Conservation (phyloP, 2,888 invertebrate species). For the Tetragonisca angustula region DNA sequence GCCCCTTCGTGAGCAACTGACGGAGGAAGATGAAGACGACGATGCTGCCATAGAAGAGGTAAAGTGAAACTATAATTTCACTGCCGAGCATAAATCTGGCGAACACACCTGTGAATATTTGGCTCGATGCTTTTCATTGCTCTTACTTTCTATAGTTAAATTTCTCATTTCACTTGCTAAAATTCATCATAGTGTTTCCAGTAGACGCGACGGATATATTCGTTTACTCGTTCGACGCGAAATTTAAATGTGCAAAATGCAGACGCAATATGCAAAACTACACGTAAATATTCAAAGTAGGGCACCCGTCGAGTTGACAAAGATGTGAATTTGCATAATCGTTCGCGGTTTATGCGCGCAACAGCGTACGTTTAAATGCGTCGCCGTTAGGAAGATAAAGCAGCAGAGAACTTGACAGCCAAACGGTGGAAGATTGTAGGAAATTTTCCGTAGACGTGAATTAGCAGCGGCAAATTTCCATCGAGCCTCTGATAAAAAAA, state of each 20-base stretch:
- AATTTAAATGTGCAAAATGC: neutral
- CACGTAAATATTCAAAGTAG: neutral
- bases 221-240: neutral
- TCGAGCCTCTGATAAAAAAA: neutral
- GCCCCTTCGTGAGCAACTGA: constrained; percentile 84
- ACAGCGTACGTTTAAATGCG: neutral
- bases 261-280: neutral
- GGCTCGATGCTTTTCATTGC: neutral
- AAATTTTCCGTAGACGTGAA: constrained; percentile 22
- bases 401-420: neutral
- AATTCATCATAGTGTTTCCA: neutral
- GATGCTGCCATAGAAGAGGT: constrained; percentile 88
- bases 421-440: neutral
- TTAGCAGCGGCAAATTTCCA: neutral
- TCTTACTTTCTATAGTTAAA: neutral
- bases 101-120: neutral
- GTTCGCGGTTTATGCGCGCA: neutral
- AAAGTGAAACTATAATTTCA: neutral
- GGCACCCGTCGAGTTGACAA: neutral
- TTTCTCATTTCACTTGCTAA: neutral
- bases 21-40: constrained; percentile 87
- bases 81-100: neutral
- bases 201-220: neutral
- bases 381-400: neutral
- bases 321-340: neutral